Evolutionary conservation across 2,113 vertebrate species (phyloP).

Genomic region (Puma concolor): DNA sequence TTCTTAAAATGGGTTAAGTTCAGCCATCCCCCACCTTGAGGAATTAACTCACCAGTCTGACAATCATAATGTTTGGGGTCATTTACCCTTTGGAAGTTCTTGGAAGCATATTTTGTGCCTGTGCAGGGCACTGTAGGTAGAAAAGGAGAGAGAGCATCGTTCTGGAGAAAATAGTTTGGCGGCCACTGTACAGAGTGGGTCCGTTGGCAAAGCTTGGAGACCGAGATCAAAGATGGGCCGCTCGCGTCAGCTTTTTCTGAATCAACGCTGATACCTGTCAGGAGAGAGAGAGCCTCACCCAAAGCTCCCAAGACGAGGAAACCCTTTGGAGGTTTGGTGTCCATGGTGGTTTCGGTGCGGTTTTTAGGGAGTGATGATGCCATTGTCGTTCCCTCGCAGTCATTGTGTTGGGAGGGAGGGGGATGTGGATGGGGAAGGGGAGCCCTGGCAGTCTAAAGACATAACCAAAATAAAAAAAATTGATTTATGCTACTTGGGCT

Average conservation of each 20-base stretch:
- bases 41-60: not conserved
- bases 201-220: not conserved
- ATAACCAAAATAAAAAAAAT: not conserved
- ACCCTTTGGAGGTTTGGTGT: not conserved
- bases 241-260: not conserved
- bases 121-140: not conserved
- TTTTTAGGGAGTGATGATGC: not conserved
- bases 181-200: too few species aligned
- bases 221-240: not conserved
- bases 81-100: constrained; percentile 44
- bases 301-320: not conserved
- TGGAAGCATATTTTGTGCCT: not conserved
- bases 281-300: not conserved
- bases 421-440: not conserved
- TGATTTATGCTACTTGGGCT: not conserved
- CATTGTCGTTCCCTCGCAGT: not conserved
- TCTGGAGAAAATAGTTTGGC: constrained; percentile 8
- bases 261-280: not conserved
- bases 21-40: not conserved
- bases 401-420: not conserved
- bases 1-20: not conserved
- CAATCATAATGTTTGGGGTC: not conserved
- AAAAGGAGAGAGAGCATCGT: not conserved
- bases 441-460: not conserved
- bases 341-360: not conserved